A percentile compares a stretch with the other conserved stretches of the same genome.
These are phyloP conservation scores for Itoplectis maculator DNA, from an alignment of 2,888 invertebrate species.

Conservation along the genomic window DNA sequence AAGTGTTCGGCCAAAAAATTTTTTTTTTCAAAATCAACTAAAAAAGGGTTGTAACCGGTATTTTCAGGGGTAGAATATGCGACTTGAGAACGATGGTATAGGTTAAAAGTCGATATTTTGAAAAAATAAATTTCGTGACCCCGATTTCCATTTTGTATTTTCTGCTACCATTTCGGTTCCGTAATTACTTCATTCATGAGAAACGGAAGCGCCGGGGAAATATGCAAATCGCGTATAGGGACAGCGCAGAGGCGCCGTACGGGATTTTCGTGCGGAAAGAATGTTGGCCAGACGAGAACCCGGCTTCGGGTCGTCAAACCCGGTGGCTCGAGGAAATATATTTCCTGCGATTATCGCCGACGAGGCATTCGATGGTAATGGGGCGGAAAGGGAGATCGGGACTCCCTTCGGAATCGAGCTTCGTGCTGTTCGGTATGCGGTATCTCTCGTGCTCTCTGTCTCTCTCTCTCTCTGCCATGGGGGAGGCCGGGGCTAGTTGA, in stretches of 20 bases:
- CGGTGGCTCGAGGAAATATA: conserved; percentile 59
- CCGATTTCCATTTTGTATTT: too few species aligned
- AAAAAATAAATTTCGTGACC: too few species aligned
- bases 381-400: conserved; percentile 56
- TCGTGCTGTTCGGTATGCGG: conserved; percentile 46
- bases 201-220: conserved; percentile 13
- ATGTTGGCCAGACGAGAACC: background rate
- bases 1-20: too few species aligned
- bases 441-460: background rate
- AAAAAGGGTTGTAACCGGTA: too few species aligned
- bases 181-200: background rate
- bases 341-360: conserved; percentile 66
- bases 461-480: too few species aligned
- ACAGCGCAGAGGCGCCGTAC: background rate
- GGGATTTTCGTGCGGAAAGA: background rate
- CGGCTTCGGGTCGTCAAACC: conserved; percentile 61
- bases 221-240: conserved; percentile 24
- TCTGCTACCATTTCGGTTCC: background rate
- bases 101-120: too few species aligned
- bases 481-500: too few species aligned
- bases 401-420: conserved; percentile 44
- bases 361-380: conserved; percentile 63
- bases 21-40: too few species aligned
- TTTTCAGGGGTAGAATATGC: too few species aligned
- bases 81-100: too few species aligned